Conservation (phyloP, 2,113 vertebrate genomes). For the Elaphurus davidianus region DNA sequence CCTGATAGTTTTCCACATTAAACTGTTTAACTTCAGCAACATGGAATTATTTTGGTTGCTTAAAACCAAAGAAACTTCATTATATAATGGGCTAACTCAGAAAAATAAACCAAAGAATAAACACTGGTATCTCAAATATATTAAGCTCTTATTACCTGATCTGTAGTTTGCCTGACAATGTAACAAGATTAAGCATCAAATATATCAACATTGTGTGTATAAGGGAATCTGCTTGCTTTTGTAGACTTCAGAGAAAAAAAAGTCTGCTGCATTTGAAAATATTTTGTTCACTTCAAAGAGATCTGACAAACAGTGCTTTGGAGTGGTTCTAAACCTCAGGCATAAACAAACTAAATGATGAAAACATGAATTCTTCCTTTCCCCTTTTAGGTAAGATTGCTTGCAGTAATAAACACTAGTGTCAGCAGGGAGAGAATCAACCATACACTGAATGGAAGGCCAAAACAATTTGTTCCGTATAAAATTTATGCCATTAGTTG, state of each 20-base stretch:
- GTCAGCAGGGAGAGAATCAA: not conserved
- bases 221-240: not conserved
- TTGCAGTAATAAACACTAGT: conserved; percentile 17
- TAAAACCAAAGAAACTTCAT: conserved; percentile 18
- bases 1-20: not conserved
- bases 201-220: not conserved
- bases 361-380: conserved; percentile 36
- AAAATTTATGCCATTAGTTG: conserved; percentile 41
- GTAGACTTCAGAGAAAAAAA: conserved; percentile 16
- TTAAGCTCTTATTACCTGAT: not conserved
- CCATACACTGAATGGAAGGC: not conserved
- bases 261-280: conserved; percentile 25
- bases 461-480: conserved; percentile 33
- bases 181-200: conserved; percentile 29
- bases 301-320: conserved; percentile 33
- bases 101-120: not conserved
- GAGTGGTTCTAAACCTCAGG: conserved; percentile 50
- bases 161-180: not conserved
- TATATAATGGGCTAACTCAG: not conserved
- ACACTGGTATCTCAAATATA: not conserved
- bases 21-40: conserved; percentile 14
- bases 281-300: conserved; percentile 45
- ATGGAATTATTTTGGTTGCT: not conserved
- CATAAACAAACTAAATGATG: conserved; percentile 57
- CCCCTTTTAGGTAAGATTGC: conserved; percentile 41